Evolutionary conservation across 2,888 invertebrate species (phyloP), one percentile per base, ranked within the genome.

Genomic region (Clusia tigrina): DNA sequence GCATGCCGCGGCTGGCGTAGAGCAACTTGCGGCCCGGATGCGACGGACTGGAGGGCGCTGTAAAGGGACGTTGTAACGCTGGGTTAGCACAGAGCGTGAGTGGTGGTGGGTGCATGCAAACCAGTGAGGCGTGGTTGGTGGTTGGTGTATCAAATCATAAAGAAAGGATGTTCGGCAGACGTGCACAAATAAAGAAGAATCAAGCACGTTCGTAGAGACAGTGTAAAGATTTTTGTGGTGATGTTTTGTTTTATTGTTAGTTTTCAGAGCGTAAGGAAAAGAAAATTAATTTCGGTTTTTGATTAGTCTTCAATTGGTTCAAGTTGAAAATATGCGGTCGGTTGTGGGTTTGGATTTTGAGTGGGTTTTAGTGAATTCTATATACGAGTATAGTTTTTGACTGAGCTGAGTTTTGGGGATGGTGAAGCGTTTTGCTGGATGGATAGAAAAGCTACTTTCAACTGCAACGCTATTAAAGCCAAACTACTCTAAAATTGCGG

Each of bases 11-110:
- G 66, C 78, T 83, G 22, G 94, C 91, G 65, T 91, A 91, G 60
- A 94, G 85, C 66, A 95, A 84, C 70, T 93, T 88, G 63, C 93
- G 87, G 60, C 93, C 87, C 81, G 93, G 93, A 78, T 95, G 95
- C 58, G 95, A 94, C 65, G 96, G 95, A 80, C 95, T 95, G 68
- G 95, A 94, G 25, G 95, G 95, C 58, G 95, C 95, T 94, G 87
- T 69, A 85, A 76, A 72, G 62, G 69, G 67, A 69, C 66, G 67
- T 56, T 48, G 54, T 53, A 63, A 62, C 48, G 61, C 53, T 51
- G 55, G 54, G 73, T 74, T 75, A 74, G 70, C 67, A 65, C 66
- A 6, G 42, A n/a, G 42, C 48, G 48, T 22, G 48, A 42, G 9
- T 10, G 10, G 42, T 32, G n/a, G 42, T 42, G 42, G 9, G 42